These are phyloP conservation scores for Clinocottus analis DNA, from an alignment of 2,113 vertebrate species.

Conservation along the genomic window DNA sequence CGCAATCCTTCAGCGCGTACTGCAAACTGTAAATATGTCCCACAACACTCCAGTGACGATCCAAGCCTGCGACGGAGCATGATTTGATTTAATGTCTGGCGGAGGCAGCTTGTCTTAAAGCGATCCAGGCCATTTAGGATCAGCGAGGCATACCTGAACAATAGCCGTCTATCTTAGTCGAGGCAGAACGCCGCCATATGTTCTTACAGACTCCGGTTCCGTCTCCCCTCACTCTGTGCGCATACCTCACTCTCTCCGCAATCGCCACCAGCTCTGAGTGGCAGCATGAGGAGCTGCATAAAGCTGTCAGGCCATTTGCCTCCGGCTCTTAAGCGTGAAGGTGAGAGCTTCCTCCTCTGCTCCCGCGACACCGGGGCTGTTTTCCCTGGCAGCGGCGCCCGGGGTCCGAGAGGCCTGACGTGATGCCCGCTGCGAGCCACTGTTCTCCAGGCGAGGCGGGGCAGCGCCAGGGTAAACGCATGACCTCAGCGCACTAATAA, in stretches of 20 bases:
- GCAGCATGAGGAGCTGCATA: constrained; percentile 47
- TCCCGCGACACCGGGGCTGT: constrained; percentile 67
- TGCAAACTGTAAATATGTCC: constrained; percentile 56
- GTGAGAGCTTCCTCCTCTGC: constrained; percentile 39
- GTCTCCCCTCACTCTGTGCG: constrained; percentile 3
- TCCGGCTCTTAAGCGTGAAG: constrained; percentile 48
- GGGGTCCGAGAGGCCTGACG: constrained; percentile 68
- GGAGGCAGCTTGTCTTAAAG: constrained; percentile 53
- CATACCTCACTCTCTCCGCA: constrained; percentile 44
- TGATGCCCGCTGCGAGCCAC: constrained; percentile 73
- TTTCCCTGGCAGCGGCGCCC: constrained; percentile 78
- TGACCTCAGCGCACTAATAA: constrained; percentile 77
- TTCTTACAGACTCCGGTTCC: constrained; percentile 13
- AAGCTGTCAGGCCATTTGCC: constrained; percentile 60
- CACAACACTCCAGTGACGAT: constrained; percentile 26
- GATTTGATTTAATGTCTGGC: constrained; percentile 61
- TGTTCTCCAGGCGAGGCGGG: constrained; percentile 61
- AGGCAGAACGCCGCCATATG: constrained; percentile 60
- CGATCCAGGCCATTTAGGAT: constrained; percentile 58
- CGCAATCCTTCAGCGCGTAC: constrained; percentile 26
- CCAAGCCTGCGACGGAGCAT: constrained; percentile 38
- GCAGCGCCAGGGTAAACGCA: constrained; percentile 81
- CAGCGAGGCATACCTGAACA: constrained; percentile 63
- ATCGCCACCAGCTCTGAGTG: constrained; percentile 52
- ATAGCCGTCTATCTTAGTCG: constrained; percentile 59